phyloP scores from a whole-genome alignment of 2,113 vertebrate species.

The Anas platyrhynchos region DNA sequence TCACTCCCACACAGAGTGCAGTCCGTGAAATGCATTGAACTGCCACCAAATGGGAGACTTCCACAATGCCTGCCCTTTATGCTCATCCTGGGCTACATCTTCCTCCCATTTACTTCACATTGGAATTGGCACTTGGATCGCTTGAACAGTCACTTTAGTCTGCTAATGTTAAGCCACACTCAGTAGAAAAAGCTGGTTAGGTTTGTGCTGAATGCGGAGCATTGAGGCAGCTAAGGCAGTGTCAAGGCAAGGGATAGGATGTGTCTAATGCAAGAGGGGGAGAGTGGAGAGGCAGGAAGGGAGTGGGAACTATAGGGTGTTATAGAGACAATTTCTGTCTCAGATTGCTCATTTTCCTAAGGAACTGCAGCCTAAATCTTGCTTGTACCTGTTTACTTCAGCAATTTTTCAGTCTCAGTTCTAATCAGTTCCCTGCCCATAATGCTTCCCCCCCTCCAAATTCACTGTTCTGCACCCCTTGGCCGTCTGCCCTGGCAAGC shows the following conservation, averaged over 20 bases:
- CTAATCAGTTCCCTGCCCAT: background rate
- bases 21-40: background rate
- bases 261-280: accelerated
- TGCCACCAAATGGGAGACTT: background rate
- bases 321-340: background rate
- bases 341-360: background rate
- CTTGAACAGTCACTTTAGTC: background rate
- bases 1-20: background rate
- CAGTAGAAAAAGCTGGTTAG: background rate
- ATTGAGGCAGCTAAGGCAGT: background rate
- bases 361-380: background rate
- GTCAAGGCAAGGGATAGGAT: background rate
- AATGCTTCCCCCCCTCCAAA: accelerated
- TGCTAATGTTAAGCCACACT: background rate
- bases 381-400: background rate
- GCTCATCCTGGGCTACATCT: background rate
- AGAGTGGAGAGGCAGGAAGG: accelerated
- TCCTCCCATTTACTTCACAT: background rate
- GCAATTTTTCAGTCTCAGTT: background rate
- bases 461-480: background rate
- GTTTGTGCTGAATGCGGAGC: background rate
- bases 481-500: accelerated
- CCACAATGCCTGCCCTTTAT: background rate
- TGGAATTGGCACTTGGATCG: background rate
- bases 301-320: accelerated